Evolutionary conservation across 2,113 vertebrate genomes (phyloP), one percentile per base, ranked within the genome.

Genomic region (Melanostigma gelatinosum): DNA sequence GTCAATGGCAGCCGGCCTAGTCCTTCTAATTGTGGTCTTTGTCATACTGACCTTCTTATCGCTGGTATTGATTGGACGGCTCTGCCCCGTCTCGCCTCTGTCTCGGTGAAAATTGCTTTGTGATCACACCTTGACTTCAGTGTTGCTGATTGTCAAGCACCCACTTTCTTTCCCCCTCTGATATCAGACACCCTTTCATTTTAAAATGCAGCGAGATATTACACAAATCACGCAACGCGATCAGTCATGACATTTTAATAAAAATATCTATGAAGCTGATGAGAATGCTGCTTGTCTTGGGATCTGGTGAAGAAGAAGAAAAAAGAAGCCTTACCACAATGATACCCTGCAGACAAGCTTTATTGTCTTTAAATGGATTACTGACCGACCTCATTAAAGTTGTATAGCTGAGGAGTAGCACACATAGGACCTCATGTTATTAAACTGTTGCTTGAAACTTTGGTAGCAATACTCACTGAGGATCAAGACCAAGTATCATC

Each of bases 21-120:
- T 65, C 72, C 24, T n/a, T n/a, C n/a, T 85, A 77, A 88, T 82
- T 90, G 88, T 36, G 48, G 50, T 55, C 61, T 69, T 74, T 50
- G 66, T 82, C 84, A 24, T 27, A 9, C 46, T 79, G 78, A 82
- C 83, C 75, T 73, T 88, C 78, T 77, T 72, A 63, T 80, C 6
- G 8, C 27, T n/a, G 32, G 2, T 36, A 66, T 58, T 80, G 85
- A 93, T 88, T 89, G 46, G 62, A 69, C 8, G 20, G 61, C 57
- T 58, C 58, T 57, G 52, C 64, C 63, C 44, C 3, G 12, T 62
- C 61, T 84, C 85, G 79, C 76, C 83, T 89, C 72, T 48, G 71
- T 72, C 44, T 76, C 0, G 0, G 22, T 27, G 61, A 72, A 62
- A 18, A 72, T 13, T 70, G n/a, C 29, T n/a, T 24, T 36, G 34